Percentiles rank a stretch among this genome's conserved stretches.
phyloP scores from a whole-genome alignment of 2,113 vertebrate species.

The Xiphophorus maculatus region DNA sequence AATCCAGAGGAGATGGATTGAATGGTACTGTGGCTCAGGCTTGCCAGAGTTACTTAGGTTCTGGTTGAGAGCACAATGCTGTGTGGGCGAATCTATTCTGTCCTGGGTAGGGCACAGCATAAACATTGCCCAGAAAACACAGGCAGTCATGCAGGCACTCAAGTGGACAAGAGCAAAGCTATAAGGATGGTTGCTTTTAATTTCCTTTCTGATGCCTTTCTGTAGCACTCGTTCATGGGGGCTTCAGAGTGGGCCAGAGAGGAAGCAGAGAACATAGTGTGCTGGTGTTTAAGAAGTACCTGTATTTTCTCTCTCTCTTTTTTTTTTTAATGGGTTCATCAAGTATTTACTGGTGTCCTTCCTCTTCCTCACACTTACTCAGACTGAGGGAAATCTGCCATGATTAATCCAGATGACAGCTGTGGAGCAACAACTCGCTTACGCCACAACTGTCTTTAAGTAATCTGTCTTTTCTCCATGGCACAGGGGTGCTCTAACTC shows the following conservation, averaged over 20 bases:
- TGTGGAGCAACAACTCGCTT: conserved; percentile 35
- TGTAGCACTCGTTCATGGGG: conserved; percentile 44
- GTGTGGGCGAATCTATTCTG: conserved; percentile 80
- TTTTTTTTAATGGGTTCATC: conserved; percentile 11
- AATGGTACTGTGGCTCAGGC: conserved; percentile 68
- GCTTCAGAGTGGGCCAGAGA: conserved; percentile 42
- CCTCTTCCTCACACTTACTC: conserved; percentile 19
- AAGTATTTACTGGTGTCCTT: conserved; percentile 28
- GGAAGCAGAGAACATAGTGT: conserved; percentile 31
- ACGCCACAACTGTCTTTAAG: conserved; percentile 64
- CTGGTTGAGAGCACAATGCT: conserved; percentile 80
- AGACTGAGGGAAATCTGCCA: conserved; percentile 45
- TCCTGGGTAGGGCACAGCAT: conserved; percentile 74
- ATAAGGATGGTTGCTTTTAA: conserved; percentile 74
- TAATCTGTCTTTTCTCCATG: conserved; percentile 73
- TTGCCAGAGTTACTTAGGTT: conserved; percentile 78
- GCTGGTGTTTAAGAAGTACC: conserved; percentile 57
- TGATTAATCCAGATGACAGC: conserved; percentile 39
- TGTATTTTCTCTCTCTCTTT: conserved; percentile 7
- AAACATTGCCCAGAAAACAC: conserved; percentile 75
- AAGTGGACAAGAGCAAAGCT: conserved; percentile 72
- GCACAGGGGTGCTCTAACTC: conserved; percentile 59
- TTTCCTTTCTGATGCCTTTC: conserved; percentile 68
- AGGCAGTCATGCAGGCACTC: conserved; percentile 67
- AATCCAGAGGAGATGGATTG: conserved; percentile 74